These are phyloP conservation scores for Pangasius mekongensis DNA, from an alignment of 2,797 vertebrate genomes.

Conservation along the genomic window DNA sequence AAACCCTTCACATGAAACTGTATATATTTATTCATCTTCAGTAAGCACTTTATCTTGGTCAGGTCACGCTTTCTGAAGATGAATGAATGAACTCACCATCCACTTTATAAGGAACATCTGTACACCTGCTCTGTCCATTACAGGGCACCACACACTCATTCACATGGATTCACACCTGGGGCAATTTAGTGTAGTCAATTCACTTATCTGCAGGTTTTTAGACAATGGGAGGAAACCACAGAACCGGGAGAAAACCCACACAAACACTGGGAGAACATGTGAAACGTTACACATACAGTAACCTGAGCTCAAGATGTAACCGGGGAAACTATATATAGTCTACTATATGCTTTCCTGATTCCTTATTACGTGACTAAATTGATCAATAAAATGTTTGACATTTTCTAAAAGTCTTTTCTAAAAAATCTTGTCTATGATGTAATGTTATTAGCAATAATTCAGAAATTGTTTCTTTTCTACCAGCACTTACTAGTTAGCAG, in stretches of 20 bases:
- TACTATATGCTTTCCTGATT: not conserved
- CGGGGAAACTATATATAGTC: not conserved
- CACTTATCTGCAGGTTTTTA: not conserved
- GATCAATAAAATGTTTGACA: not conserved
- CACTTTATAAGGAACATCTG: not conserved
- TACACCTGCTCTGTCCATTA: not conserved
- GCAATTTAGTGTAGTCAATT: not conserved
- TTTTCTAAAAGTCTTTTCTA: not conserved
- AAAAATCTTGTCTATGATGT: not conserved
- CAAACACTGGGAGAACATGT: not conserved
- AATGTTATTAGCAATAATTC: not conserved
- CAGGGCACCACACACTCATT: not conserved
- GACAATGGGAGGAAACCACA: not conserved
- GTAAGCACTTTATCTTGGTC: not conserved
- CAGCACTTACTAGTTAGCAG: not conserved
- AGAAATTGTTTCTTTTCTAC: not conserved
- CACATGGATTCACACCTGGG: not conserved
- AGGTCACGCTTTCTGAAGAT: not conserved
- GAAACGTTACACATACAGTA: not conserved
- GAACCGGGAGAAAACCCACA: not conserved
- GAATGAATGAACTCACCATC: not conserved
- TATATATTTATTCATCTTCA: not conserved
- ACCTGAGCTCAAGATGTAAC: not conserved
- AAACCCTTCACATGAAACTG: not conserved
- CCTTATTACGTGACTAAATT: not conserved